These are phyloP conservation scores for Parascotia fuliginaria DNA, from an alignment of 2,888 invertebrate species.

Conservation along the genomic window DNA sequence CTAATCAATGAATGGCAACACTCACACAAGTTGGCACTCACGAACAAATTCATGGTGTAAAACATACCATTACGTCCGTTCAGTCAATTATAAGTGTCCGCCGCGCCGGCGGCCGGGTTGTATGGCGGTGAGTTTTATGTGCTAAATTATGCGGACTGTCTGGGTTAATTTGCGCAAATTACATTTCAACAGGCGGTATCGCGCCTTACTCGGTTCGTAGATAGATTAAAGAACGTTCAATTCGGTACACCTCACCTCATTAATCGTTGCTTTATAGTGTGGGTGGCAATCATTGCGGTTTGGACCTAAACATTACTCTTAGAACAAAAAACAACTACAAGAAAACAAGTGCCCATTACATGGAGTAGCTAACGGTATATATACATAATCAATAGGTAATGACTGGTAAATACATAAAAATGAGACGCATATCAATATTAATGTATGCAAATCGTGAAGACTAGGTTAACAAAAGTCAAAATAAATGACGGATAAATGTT, in stretches of 20 bases:
- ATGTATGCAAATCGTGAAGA: slow-evolving; percentile 10
- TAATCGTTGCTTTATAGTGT: slow-evolving; percentile 7
- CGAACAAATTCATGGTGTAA: slow-evolving; percentile 32
- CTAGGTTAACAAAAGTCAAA: slow-evolving; percentile 11
- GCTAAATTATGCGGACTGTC: slow-evolving; percentile 62
- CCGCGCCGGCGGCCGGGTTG: slow-evolving; percentile 9
- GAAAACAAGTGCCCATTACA: neutral
- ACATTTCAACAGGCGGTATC: slow-evolving; percentile 48
- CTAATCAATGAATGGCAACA: slow-evolving; percentile 33
- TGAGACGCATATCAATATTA: neutral
- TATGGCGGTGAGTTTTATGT: slow-evolving; percentile 54
- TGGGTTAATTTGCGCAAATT: slow-evolving; percentile 60
- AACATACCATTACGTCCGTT: slow-evolving; percentile 38
- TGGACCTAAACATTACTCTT: neutral
- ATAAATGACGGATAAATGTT: slow-evolving; percentile 8
- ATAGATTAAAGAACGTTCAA: slow-evolving; percentile 30
- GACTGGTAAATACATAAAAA: neutral
- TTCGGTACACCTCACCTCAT: slow-evolving; percentile 29
- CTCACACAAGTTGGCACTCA: slow-evolving; percentile 29
- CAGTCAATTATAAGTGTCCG: slow-evolving; percentile 39
- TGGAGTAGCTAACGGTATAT: neutral
- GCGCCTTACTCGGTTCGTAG: slow-evolving; percentile 27
- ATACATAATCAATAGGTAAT: neutral
- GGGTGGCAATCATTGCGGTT: slow-evolving; percentile 7
- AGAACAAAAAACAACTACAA: neutral